Conservation (phyloP, 2,888 invertebrate genomes). For the Pseudoips prasinana region DNA sequence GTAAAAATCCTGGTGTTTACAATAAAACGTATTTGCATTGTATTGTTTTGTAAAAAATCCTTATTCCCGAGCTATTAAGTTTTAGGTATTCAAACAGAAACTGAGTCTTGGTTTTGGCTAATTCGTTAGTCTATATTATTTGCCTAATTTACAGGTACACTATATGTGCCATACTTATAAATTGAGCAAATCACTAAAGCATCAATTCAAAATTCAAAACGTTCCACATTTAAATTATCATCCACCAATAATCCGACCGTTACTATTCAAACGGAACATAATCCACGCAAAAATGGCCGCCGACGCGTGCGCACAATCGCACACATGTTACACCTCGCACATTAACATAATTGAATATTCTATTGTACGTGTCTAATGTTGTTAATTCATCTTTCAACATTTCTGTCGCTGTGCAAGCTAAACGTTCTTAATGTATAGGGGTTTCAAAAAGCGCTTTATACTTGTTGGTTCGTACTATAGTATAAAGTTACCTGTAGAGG, state of each 20-base stretch:
- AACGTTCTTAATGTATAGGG: conserved; percentile 2
- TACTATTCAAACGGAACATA: conserved; percentile 50
- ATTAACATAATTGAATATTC: conserved; percentile 72
- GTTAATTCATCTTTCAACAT: conserved; percentile 48
- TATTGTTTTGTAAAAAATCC: too few relatives aligned
- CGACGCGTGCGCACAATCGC: conserved; percentile 60
- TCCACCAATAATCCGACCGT: conserved; percentile 50
- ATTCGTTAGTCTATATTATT: too few relatives aligned
- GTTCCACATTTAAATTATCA: conserved; percentile 21
- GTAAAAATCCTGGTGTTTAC: too few relatives aligned
- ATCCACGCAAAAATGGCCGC: conserved; percentile 53
- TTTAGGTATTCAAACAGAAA: too few relatives aligned
- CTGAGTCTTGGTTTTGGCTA: too few relatives aligned
- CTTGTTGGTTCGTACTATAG: conserved; percentile 25
- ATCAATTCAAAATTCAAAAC: conserved; percentile 22
- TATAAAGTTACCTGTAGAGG: conserved; percentile 71
- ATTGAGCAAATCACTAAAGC: conserved; percentile 9
- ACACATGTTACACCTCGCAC: conserved; percentile 52
- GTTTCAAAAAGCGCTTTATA: conserved; percentile 38
- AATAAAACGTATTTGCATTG: too few relatives aligned
- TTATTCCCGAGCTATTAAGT: too few relatives aligned
- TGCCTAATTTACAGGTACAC: too few relatives aligned
- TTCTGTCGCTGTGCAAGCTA: conserved; percentile 22
- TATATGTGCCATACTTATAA: too few relatives aligned
- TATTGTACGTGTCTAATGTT: conserved; percentile 72